Evolutionary conservation across 2,888 invertebrate genomes (phyloP).

Genomic region (Dynastes tityus): DNA sequence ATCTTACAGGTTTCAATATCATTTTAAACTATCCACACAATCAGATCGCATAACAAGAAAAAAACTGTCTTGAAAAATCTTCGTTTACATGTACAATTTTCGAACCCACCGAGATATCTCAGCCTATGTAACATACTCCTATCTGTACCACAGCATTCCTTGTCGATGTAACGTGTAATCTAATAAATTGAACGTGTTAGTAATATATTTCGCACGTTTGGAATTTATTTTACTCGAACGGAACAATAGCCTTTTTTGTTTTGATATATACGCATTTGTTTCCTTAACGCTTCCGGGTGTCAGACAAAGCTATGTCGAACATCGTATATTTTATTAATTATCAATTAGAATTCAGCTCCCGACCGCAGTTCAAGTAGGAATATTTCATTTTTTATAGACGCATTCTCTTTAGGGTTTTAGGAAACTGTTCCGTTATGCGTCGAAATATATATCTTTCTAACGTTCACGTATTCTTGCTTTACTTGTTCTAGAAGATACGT

Average conservation of each 20-base stretch:
- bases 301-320: not conserved
- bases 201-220: not conserved
- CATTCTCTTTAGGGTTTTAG: not conserved
- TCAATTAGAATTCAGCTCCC: slow-evolving; percentile 22
- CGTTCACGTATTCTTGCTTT: slow-evolving; percentile 3
- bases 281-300: not conserved
- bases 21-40: too few species aligned
- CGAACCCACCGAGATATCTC: too few species aligned
- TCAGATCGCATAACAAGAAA: too few species aligned
- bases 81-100: too few species aligned
- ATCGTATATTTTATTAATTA: slow-evolving; percentile 25
- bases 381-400: slow-evolving; percentile 35
- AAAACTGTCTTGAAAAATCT: too few species aligned
- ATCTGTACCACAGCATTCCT: too few species aligned
- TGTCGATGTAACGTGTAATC: too few species aligned
- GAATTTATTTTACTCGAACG: not conserved
- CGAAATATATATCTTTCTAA: slow-evolving; percentile 27
- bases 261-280: not conserved
- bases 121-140: too few species aligned
- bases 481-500: not conserved
- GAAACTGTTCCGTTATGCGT: not conserved
- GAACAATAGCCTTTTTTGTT: not conserved
- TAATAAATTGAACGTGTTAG: too few species aligned
- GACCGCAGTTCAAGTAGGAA: slow-evolving; percentile 9
- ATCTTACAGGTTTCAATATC: too few species aligned